Evolutionary conservation across 2,797 vertebrate species (phyloP).

Genomic region (Tragelaphus oryx): DNA sequence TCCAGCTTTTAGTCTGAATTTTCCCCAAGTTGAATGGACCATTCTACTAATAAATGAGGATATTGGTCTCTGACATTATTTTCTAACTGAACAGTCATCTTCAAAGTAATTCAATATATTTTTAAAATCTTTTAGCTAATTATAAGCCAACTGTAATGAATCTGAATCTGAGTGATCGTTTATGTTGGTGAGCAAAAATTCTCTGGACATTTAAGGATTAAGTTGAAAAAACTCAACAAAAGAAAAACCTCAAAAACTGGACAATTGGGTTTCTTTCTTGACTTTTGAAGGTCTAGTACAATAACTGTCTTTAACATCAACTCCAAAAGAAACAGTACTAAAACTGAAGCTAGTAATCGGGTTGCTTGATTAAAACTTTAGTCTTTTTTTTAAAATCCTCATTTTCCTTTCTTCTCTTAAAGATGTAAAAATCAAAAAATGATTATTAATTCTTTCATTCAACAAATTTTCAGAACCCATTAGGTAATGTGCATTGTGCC

Average conservation of each 20-base stretch:
- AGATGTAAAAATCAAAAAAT: not conserved
- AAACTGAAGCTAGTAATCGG: not conserved
- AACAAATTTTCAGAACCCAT: not conserved
- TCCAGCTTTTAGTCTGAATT: not conserved
- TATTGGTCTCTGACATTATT: not conserved
- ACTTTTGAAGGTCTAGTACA: not conserved
- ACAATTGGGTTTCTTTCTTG: not conserved
- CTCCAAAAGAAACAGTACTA: not conserved
- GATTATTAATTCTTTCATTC: not conserved
- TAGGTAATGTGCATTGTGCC: not conserved
- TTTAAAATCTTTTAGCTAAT: not conserved
- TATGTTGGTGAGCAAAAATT: not conserved
- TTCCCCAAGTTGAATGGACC: not conserved
- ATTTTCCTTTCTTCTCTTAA: not conserved
- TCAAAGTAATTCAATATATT: not conserved
- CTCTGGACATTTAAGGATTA: not conserved
- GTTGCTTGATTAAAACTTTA: not conserved
- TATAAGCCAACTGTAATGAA: not conserved
- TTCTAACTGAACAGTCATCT: conserved; percentile 5
- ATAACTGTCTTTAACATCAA: not conserved
- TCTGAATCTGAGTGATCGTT: not conserved
- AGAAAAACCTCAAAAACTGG: not conserved
- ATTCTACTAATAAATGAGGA: not conserved
- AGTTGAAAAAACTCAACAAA: not conserved
- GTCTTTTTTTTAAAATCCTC: not conserved